These are phyloP conservation scores for Apotomis capreana DNA, from an alignment of 2,888 invertebrate species.

Conservation along the genomic window DNA sequence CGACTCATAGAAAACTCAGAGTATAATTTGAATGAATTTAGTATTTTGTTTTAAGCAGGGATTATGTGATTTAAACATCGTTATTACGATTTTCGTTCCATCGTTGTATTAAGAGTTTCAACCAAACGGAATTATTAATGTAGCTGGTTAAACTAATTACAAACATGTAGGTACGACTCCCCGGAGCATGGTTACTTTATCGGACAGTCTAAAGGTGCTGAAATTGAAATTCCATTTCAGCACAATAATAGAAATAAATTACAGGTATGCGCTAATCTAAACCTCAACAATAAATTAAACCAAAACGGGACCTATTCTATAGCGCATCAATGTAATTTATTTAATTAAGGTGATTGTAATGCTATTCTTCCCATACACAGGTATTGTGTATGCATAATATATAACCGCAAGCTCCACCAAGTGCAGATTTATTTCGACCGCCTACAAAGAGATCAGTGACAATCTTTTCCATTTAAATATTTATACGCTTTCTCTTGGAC, in stretches of 20 bases:
- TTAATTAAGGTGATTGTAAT: no score
- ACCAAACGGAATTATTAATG: not conserved
- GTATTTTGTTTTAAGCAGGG: slow-evolving; percentile 19
- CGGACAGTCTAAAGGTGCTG: not conserved
- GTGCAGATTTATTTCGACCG: slow-evolving; percentile 13
- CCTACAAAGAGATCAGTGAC: slow-evolving; percentile 34
- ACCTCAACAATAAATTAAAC: no score
- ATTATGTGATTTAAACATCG: not conserved
- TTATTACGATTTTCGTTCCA: slow-evolving; percentile 13
- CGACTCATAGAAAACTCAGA: slow-evolving; percentile 16
- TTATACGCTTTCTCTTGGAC: slow-evolving; percentile 18
- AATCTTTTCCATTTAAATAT: slow-evolving; percentile 32
- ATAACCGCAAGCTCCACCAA: not conserved
- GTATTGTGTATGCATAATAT: not conserved
- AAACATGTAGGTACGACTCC: not conserved
- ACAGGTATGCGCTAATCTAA: no score
- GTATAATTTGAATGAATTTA: slow-evolving; percentile 25
- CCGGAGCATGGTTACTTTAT: not conserved
- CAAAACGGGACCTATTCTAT: no score
- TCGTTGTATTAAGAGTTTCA: not conserved
- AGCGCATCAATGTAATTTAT: no score
- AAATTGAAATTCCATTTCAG: no score
- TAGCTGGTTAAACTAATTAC: slow-evolving; percentile 8
- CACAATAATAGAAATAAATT: no score
- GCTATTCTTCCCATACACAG: not conserved